Base-by-base conservation (phyloP, 1,140 invertebrate species). In the Danaus plexippus region DNA sequence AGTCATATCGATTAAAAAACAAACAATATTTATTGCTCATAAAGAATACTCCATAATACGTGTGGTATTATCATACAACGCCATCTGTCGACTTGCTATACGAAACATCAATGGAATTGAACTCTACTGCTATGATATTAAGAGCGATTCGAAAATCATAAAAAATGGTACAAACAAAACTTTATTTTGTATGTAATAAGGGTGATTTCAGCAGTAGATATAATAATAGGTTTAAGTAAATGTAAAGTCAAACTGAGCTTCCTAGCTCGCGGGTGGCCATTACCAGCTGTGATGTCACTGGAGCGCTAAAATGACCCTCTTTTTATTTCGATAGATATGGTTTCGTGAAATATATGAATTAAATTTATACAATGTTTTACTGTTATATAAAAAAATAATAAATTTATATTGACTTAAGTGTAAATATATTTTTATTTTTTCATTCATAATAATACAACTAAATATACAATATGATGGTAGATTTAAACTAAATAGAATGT, bases 261-360 rank as follows among this genome's bases (percentile, higher is more conserved):
- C 64, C 49, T 70, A 67, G 61, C 55, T 70, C 73, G 67, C 72
- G 81, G 79, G 79, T 82, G 81, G 81, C 64, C 79, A 74, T 76
- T 75, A 72, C 67, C 68, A 76, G 69, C 67, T 75, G 74, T 66
- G 65, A 75, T 71, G 74, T 77, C 67, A 74, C 57, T 50, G 59
- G 50, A 41, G 57, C 56, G 54, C 56, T 84, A 84, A 84, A 80
- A 84, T 81, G 74, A 58, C 52, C 52, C 18, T 52, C 52, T 9
- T 52, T 15, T 10, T 43, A 48, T 11, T 46, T 9, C 50, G 11
- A 8, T 2, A 32, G 22, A 32, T 32, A 32, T 32, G 22, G 22
- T 32, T 32, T 32, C 22, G 5, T 32, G 22, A 32, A 32, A 32
- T 32, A 32, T 32, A 32, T 6, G 22, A 2, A 32, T 32, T 4